These are phyloP conservation scores for Emys orbicularis DNA, from an alignment of 2,797 vertebrate species.

Conservation along the genomic window DNA sequence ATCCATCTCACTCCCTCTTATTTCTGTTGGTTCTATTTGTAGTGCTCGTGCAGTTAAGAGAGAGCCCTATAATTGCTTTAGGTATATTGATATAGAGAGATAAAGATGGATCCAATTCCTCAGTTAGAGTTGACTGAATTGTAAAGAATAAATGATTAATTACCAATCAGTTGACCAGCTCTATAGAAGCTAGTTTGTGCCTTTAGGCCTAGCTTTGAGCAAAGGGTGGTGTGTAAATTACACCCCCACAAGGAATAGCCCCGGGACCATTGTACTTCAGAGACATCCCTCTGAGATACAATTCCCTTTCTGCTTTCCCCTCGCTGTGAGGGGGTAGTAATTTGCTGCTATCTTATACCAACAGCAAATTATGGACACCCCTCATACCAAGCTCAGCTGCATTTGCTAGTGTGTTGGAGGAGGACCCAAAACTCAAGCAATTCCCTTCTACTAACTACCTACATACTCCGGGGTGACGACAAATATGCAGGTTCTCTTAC, in stretches of 20 bases:
- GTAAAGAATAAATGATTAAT: not conserved
- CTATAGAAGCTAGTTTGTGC: not conserved
- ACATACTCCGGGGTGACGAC: not conserved
- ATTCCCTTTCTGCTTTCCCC: not conserved
- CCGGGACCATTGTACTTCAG: not conserved
- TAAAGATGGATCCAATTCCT: not conserved
- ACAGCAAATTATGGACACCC: not conserved
- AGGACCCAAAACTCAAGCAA: not conserved
- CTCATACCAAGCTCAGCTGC: not conserved
- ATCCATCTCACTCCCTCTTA: not conserved
- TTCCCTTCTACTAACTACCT: not conserved
- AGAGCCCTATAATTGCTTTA: not conserved
- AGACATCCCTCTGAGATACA: not conserved
- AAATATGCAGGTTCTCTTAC: rapidly evolving
- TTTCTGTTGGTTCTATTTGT: not conserved
- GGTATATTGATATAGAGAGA: rapidly evolving
- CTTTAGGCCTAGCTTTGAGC: not conserved
- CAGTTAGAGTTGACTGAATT: not conserved
- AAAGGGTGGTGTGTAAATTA: rapidly evolving
- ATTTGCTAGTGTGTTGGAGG: not conserved
- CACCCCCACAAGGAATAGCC: not conserved
- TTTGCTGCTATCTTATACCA: not conserved
- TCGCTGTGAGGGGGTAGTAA: not conserved
- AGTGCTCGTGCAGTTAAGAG: not conserved
- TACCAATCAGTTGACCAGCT: not conserved